Evolutionary conservation across 2,888 invertebrate species (phyloP), one percentile per base, ranked within the genome.

Genomic region (Eupithecia tripunctaria): DNA sequence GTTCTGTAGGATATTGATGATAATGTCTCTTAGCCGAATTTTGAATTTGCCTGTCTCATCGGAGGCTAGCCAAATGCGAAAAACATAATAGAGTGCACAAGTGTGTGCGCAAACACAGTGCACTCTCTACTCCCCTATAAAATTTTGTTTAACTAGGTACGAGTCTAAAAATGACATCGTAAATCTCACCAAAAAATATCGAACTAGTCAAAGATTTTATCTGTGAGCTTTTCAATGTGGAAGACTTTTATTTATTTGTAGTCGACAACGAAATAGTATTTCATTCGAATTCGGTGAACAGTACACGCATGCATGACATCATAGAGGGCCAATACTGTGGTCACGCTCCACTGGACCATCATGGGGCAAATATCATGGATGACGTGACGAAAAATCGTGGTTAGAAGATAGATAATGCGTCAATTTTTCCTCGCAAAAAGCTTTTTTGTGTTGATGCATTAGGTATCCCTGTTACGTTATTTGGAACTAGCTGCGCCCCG

Each of bases 321-420:
- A 65, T 65, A 15, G 64, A 32, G 41, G 36, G 36, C n/a, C 62
- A 63, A 63, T 63, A 63, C 62, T 63, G 62, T n/a, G 60, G 56
- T 32, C 62, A 32, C 62, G 72, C 72, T 64, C 63, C 68, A 38
- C 29, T 59, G 59, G 51, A 72, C 56, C 56, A 64, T 66, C 64
- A 68, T 64, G 25, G 56, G 6, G 56, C 29, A 38, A 63, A 67
- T 62, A 27, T 67, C 67, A 71, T 67, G 67, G 71, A 29, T 51
- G 63, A 47, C 36, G 51, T 21, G 43, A 29, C 59, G 47, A 29
- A 29, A n/a, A 21, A 62, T 43, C 64, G 51, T 21, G 25, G 56
- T 14, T 56, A 25, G 56, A 25, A 56, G 56, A 56, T 56, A 56
- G 14, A 56, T 56, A 25, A 56, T 56, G 14, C 25, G 5, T 25